phyloP scores from a whole-genome alignment of 2,113 vertebrate genomes.

The Tragelaphus scriptus region DNA sequence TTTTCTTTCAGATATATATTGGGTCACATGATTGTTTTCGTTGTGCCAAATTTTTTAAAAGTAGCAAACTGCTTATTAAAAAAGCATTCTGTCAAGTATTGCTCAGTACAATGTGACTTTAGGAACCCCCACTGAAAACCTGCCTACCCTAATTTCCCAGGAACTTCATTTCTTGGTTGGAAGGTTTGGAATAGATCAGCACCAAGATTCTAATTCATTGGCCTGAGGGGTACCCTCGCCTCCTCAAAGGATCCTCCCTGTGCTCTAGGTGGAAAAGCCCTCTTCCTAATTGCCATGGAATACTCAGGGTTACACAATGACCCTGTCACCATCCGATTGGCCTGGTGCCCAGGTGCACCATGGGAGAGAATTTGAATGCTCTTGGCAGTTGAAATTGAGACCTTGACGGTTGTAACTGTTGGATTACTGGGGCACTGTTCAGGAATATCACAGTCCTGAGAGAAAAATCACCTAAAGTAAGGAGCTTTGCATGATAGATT shows the following conservation, averaged over 20 bases:
- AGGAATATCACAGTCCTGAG: not conserved
- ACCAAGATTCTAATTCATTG: not conserved
- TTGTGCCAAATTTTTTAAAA: not conserved
- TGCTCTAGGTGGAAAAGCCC: not conserved
- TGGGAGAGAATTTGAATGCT: not conserved
- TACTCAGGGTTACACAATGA: too few species aligned
- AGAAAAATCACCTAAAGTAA: conserved; percentile 6
- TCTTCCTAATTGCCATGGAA: not conserved
- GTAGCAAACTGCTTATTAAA: not conserved
- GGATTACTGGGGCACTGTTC: not conserved
- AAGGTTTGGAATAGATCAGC: not conserved
- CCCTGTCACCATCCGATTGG: not conserved
- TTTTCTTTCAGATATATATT: not conserved
- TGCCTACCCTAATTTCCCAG: not conserved
- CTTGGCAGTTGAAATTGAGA: not conserved
- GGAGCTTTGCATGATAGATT: not conserved
- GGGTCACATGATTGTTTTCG: not conserved
- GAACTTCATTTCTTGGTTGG: not conserved
- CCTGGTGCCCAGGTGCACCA: not conserved
- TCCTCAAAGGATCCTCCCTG: not conserved
- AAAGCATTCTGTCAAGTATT: not conserved
- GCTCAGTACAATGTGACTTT: not conserved
- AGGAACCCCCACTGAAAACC: not conserved
- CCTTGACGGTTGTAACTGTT: not conserved
- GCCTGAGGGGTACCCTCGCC: not conserved